These are phyloP conservation scores for Pan troglodytes DNA, from an alignment of 2,113 vertebrate genomes.

Conservation along the genomic window NHGRI_mPanTro3-v2.1_pri NC_072413.2:67221001-67221500, in stretches of 20 bases:
- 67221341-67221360: neutral
- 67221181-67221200: neutral
- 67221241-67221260: neutral
- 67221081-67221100: neutral
- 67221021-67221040: neutral
- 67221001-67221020: neutral
- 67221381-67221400: neutral
- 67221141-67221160: neutral
- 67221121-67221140: neutral
- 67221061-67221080: too few relatives aligned
- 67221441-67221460: neutral
- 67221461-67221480: neutral
- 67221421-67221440: neutral
- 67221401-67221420: neutral
- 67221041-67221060: neutral
- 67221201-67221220: neutral
- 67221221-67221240: neutral
- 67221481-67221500: neutral
- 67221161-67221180: neutral
- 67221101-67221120: neutral
- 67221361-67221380: neutral
- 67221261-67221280: neutral
- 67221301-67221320: neutral
- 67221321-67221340: neutral
- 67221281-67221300: neutral